Base-by-base conservation (phyloP, 2,888 invertebrate genomes). In the Drosophila pullipes region DNA sequence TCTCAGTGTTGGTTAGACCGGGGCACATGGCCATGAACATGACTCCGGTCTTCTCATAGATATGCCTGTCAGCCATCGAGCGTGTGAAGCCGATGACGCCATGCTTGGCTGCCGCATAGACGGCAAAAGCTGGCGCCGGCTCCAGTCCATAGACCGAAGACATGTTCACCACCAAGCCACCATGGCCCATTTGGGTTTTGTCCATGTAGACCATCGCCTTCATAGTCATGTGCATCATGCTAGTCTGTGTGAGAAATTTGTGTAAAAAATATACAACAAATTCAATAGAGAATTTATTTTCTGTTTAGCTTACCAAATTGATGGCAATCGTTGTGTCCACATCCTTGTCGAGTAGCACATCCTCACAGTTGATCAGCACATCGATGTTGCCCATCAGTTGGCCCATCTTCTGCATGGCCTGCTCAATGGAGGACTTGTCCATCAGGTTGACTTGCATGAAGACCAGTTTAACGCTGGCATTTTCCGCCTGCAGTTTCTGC, bases 11-110 rank as follows among this genome's bases (percentile, higher is more conserved):
- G 39, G 93, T 93, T 2, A 93, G 77, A 5, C 93, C 93, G 0
- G 93, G 93, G 57, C 92, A 91, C 60, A 92, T 82, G 63, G 85
- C 80, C 76, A 93, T 83, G 57, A 92, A 92, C 72, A 88, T 86
- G 5, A 93, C 91, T 6, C 92, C 93, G 10, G 92, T 92, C 67
- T 88, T 91, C 54, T 87, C 80, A 30, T 87, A 86, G 47, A 90
- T 90, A 10, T 75, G 78, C 50, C 90, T 85, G 37, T 91, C 86
- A 5, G 83, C 92, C 82, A 93, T 87, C 4, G 92, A 92, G 22
- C 92, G 91, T 4, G 93, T 93, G 69, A 93, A 93, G 50, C 93
- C 93, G 7, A 93, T 65, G 10, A 93, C 91, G 66, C 93, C 93
- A 55, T 93, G 93, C 58, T 93, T 93, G 61, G 93, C 92, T 6